These are phyloP conservation scores for Zoanthus sociatus DNA, from an alignment of 92 coral and sea anemone species.

Conservation along the genomic window DNA sequence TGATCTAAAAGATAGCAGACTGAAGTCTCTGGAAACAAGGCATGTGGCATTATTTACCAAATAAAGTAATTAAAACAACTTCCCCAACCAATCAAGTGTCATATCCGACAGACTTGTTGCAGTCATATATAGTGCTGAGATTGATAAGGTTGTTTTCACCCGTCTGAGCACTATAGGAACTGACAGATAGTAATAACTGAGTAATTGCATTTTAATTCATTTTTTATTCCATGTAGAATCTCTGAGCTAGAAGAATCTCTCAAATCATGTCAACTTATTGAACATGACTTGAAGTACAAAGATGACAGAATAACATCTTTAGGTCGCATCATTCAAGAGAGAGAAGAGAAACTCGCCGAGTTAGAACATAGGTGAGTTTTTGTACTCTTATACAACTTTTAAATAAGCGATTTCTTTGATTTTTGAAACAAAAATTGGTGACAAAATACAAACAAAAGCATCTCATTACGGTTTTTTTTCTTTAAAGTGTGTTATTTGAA, in stretches of 20 bases:
- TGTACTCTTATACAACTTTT: too few species aligned
- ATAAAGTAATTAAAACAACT: background rate
- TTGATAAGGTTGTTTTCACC: background rate
- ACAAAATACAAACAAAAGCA: too few species aligned
- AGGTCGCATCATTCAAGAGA: constrained; percentile 66
- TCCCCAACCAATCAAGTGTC: background rate
- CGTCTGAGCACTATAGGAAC: too few species aligned
- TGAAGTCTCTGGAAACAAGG: constrained; percentile 86
- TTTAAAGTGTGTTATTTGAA: background rate
- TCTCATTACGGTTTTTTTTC: background rate
- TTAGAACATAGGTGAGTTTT: constrained; percentile 76
- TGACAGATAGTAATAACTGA: background rate
- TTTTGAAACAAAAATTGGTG: background rate
- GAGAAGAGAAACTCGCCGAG: constrained; percentile 82
- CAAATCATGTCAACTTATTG: constrained; percentile 74
- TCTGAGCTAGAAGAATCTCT: constrained; percentile 73
- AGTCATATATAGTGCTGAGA: background rate
- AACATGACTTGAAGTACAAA: constrained; percentile 68
- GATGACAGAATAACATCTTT: constrained; percentile 80
- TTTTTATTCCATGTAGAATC: constrained; percentile 43
- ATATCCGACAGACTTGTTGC: background rate
- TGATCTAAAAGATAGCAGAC: constrained; percentile 76
- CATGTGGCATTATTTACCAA: constrained; percentile 21
- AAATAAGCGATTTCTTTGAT: too few species aligned
- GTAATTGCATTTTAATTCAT: background rate